Evolutionary conservation across 2,888 invertebrate genomes (phyloP).

Genomic region (Xestoiulus laeticollis): DNA sequence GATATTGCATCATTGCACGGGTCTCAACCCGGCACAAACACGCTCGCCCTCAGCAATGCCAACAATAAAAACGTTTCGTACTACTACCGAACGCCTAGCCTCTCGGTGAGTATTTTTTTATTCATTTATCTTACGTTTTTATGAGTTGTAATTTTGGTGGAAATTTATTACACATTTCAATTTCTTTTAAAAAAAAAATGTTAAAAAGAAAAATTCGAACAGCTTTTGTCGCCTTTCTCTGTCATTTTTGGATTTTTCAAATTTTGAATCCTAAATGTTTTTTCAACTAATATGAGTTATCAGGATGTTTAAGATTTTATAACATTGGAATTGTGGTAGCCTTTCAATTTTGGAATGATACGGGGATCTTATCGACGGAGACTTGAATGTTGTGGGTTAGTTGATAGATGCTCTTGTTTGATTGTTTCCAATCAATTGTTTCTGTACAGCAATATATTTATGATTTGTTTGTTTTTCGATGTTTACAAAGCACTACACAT

Average conservation of each 20-base stretch:
- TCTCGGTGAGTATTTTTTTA: conserved; percentile 54
- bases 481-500: background rate
- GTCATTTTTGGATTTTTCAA: background rate
- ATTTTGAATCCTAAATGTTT: too few relatives aligned
- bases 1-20: background rate
- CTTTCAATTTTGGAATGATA: background rate
- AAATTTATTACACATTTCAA: background rate
- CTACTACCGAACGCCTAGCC: conserved; percentile 56
- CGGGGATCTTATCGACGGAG: background rate
- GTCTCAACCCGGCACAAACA: conserved; percentile 55
- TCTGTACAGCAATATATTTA: background rate
- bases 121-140: too few relatives aligned
- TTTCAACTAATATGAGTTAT: background rate
- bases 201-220: too few relatives aligned
- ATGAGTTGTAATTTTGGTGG: background rate
- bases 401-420: background rate
- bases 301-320: background rate
- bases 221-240: too few relatives aligned
- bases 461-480: background rate
- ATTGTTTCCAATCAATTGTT: background rate
- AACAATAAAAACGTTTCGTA: conserved; percentile 54
- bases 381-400: background rate
- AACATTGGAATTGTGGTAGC: background rate
- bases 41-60: conserved; percentile 49
- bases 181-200: background rate